Conservation (phyloP, 2,888 invertebrate species). For the Phragmatobia fuliginosa region DNA sequence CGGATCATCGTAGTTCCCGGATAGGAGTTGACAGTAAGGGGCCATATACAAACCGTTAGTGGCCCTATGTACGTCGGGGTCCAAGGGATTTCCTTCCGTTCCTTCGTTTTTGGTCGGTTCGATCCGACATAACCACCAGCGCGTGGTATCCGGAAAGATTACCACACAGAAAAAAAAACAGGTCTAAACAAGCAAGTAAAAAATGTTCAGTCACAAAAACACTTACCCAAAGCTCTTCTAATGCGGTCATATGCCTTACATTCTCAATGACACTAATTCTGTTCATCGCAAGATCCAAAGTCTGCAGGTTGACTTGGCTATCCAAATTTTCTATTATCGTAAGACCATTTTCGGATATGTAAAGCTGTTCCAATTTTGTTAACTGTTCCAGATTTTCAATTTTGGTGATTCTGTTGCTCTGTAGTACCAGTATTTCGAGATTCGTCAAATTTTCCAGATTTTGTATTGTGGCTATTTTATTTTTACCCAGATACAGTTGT, state of each 20-base stretch:
- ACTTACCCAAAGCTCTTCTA: conserved; percentile 98
- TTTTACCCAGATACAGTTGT: conserved; percentile 96
- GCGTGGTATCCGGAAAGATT: no score
- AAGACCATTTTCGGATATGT: conserved; percentile 97
- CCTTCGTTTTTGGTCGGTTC: no score
- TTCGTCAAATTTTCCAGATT: conserved; percentile 91
- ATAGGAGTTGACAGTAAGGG: no score
- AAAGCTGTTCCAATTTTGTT: conserved; percentile 93
- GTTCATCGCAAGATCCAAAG: conserved; percentile 96
- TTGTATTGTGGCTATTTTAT: conserved; percentile 96
- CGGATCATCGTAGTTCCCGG: no score
- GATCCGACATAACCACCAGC: no score
- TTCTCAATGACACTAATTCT: conserved; percentile 93
- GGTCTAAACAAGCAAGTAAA: no score
- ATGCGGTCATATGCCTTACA: conserved; percentile 90
- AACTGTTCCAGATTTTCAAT: conserved; percentile 94
- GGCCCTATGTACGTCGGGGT: no score
- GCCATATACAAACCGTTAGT: no score
- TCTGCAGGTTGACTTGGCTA: conserved; percentile 90
- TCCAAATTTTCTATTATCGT: conserved; percentile 91
- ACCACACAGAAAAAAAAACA: no score
- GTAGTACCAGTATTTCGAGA: conserved; percentile 94
- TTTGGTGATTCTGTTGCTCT: conserved; percentile 95
- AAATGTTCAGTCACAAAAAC: no score
- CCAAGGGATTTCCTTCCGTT: no score